A percentile compares a stretch with the other conserved stretches of the same genome.
These are phyloP conservation scores for Aurelia sp. DNA, from an alignment of 30 jellyfish, hydroid and myxozoan genomes.

Conservation along the genomic window DNA sequence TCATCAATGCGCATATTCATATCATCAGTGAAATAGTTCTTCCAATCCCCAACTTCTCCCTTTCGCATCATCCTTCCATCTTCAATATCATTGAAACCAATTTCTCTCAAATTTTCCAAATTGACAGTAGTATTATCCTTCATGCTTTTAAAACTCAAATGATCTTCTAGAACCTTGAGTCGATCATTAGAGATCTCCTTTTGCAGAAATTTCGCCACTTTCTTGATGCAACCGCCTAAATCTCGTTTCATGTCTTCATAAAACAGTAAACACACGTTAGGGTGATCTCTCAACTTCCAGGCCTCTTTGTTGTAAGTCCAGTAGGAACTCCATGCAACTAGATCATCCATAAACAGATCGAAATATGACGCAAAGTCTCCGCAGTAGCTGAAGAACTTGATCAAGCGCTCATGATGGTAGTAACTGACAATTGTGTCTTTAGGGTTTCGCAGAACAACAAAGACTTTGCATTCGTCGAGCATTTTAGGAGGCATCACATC, in stretches of 20 bases:
- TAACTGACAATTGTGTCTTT: constrained; percentile 38
- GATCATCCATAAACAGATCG: constrained; percentile 25
- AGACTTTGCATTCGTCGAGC: constrained; percentile 41
- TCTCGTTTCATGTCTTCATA: constrained; percentile 53
- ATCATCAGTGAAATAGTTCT: constrained; percentile 45
- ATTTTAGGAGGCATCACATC: constrained; percentile 33
- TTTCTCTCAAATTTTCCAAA: constrained; percentile 12
- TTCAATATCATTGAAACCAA: constrained; percentile 18
- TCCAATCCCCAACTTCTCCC: constrained; percentile 54
- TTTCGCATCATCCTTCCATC: constrained; percentile 37
- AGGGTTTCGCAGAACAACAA: constrained; percentile 42
- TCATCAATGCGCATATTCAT: constrained; percentile 26
- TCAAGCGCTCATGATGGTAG: constrained; percentile 26
- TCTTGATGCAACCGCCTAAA: constrained; percentile 4
- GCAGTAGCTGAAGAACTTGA: constrained; percentile 15
- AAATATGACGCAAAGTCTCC: constrained; percentile 36
- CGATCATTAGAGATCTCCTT: constrained; percentile 11
- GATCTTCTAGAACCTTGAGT: constrained; percentile 5
- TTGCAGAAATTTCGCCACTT: constrained; percentile 35
- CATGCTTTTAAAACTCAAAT: constrained; percentile 42
- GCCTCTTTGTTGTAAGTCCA: constrained; percentile 47
- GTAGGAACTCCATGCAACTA: constrained; percentile 44
- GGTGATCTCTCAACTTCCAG: constrained; percentile 46
- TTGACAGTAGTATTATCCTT: constrained; percentile 21
- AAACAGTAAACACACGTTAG: constrained; percentile 27